These are phyloP conservation scores for Zaprionus kolodkinae DNA, from an alignment of 1,140 invertebrate species.

Conservation along the genomic window DNA sequence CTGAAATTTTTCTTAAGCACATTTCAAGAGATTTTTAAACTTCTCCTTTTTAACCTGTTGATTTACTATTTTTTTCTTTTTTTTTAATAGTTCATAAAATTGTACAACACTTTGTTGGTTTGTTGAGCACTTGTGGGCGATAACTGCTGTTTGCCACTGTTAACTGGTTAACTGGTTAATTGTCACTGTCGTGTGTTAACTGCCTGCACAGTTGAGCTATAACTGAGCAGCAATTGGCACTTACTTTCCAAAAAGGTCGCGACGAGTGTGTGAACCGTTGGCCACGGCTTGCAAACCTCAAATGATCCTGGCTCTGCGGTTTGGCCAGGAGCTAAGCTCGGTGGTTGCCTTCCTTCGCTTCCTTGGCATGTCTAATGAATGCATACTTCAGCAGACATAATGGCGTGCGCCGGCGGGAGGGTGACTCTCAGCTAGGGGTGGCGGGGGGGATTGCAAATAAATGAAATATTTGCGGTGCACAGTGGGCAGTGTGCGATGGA, in stretches of 20 bases:
- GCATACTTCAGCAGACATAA: constrained; percentile 60
- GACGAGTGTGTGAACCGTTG: constrained; percentile 56
- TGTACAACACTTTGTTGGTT: background rate
- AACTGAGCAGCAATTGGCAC: constrained; percentile 27
- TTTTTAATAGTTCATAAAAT: background rate
- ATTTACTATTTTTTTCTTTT: background rate
- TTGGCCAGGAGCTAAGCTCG: constrained; percentile 74
- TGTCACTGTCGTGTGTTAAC: background rate
- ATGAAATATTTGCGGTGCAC: constrained; percentile 73
- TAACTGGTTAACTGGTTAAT: background rate
- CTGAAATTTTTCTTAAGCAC: background rate
- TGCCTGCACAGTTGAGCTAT: background rate
- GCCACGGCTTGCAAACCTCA: constrained; percentile 58
- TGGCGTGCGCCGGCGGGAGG: background rate
- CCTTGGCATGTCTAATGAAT: constrained; percentile 76
- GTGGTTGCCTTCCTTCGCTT: constrained; percentile 54
- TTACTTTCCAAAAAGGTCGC: constrained; percentile 44
- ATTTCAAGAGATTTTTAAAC: background rate
- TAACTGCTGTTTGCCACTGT: constrained; percentile 2
- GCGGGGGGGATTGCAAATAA: constrained; percentile 57
- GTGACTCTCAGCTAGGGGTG: constrained; percentile 5
- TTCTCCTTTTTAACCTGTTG: background rate
- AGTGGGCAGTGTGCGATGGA: constrained; percentile 11
- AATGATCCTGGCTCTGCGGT: constrained; percentile 71
- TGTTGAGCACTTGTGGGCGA: background rate